Evolutionary conservation across 2,888 invertebrate species (phyloP).

Genomic region (Trissolcus japonicus): DNA sequence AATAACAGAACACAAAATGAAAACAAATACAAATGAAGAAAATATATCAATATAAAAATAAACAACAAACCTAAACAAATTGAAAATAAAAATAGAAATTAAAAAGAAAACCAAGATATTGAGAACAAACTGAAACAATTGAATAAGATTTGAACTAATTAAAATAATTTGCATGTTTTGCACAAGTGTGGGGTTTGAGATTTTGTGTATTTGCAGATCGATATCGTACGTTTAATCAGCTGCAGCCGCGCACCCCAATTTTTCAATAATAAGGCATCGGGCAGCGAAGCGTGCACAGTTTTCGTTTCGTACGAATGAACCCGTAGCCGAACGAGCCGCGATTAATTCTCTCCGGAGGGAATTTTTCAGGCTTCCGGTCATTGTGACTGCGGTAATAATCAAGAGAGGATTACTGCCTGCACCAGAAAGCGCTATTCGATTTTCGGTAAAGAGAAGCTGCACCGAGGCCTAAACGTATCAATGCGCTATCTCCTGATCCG

Average conservation of each 20-base stretch:
- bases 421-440: slow-evolving; percentile 47
- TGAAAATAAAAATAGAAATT: too few species aligned
- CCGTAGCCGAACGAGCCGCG: slow-evolving; percentile 54
- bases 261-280: slow-evolving; percentile 62
- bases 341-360: slow-evolving; percentile 60
- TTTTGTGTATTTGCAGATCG: slow-evolving; percentile 36
- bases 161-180: too few species aligned
- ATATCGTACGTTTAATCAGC: slow-evolving; percentile 60
- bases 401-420: slow-evolving; percentile 52
- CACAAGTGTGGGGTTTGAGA: slow-evolving; percentile 3
- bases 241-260: slow-evolving; percentile 54
- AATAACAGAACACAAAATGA: too few species aligned
- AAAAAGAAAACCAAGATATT: too few species aligned
- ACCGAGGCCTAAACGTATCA: slow-evolving; percentile 26
- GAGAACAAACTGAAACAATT: too few species aligned
- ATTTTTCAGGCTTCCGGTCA: slow-evolving; percentile 68
- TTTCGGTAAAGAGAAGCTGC: slow-evolving; percentile 41
- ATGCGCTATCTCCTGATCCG: not conserved
- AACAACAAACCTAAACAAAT: too few species aligned
- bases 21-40: too few species aligned
- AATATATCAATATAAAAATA: too few species aligned
- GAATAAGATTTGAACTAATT: too few species aligned
- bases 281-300: slow-evolving; percentile 60
- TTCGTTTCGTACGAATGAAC: slow-evolving; percentile 60
- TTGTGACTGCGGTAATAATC: slow-evolving; percentile 59